Base-by-base conservation (phyloP, 2,797 vertebrate species). In the Apogon talboti region DNA sequence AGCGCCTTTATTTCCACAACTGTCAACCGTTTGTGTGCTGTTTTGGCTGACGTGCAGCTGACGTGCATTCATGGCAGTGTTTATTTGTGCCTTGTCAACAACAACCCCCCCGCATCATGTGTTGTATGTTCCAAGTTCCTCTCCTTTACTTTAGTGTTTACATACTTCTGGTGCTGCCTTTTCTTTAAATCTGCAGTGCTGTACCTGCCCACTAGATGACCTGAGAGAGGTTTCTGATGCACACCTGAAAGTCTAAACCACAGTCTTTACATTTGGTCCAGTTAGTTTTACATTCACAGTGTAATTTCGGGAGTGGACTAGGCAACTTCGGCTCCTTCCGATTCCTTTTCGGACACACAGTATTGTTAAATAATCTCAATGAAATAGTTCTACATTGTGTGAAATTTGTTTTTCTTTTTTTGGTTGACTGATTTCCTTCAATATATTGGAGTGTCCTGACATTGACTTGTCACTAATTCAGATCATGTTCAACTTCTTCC, bases 41-140 rank as follows among this genome's bases (percentile, higher is more conserved):
- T 53, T 46, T 14, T 51, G 57, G 16, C 50, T 55, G 68, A 78
- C 42, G 13, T 61, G 50, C 24, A 64, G 66, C 65, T 74, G 74
- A 77, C 58, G 45, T 52, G 41, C 38, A 42, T 64, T 74, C 47
- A 62, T 38, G 45, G 48, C 3, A 30, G 38, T 58, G 63, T 78
- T 85, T 87, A 57, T 83, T 81, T 81, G 58, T 74, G 64, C 72
- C 59, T 49, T 57, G 62, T 79, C 71, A 83, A 81, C 71, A 83
- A 77, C 58, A 53, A 55, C 14, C 3, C 42, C 16, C 48, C 54
- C 55, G 21, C 66, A 57, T 66, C 58, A 73, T 38, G 49, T 38
- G 37, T 47, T 6, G 3, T 49, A 72, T 6, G 4, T 11, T 51
- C 40, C 14, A 16, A 30, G 40, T 67, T 54, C 12, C 37, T 33